Percentiles rank a stretch among this genome's conserved stretches.
These are phyloP conservation scores for Falco novaeseelandiae DNA, from an alignment of 2,797 vertebrate species.

Conservation along the genomic window DNA sequence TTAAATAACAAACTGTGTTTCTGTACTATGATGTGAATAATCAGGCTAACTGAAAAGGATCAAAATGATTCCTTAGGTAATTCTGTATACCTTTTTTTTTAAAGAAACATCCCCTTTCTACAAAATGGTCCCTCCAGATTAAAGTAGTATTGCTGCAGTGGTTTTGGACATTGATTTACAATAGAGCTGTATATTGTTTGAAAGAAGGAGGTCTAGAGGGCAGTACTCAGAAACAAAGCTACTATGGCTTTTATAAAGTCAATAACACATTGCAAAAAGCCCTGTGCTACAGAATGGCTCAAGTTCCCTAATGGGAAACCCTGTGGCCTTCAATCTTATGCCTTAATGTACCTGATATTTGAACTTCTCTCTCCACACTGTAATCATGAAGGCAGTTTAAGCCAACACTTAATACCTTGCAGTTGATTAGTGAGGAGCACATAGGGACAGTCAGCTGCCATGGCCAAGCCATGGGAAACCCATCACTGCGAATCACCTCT, in stretches of 20 bases:
- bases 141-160: neutral
- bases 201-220: constrained; percentile 14
- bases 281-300: neutral
- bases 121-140: neutral
- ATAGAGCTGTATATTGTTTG: neutral
- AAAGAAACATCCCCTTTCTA: neutral
- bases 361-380: neutral
- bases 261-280: neutral
- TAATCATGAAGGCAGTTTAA: neutral
- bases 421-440: neutral
- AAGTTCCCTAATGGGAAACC: neutral
- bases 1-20: constrained; percentile 30
- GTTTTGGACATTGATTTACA: constrained; percentile 38
- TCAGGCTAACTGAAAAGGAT: constrained; percentile 22
- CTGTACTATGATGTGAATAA: constrained; percentile 27
- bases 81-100: neutral
- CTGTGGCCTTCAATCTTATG: neutral
- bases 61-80: constrained; percentile 4
- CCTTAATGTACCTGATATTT: neutral
- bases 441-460: neutral
- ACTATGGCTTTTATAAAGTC: constrained; percentile 9
- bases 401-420: neutral
- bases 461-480: fast-evolving
- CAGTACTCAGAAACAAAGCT: constrained; percentile 1
- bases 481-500: fast-evolving